Percentiles rank a stretch among this genome's conserved stretches.
phyloP scores from a whole-genome alignment of 2,113 vertebrate species.

The Pao palembangensis region DNA sequence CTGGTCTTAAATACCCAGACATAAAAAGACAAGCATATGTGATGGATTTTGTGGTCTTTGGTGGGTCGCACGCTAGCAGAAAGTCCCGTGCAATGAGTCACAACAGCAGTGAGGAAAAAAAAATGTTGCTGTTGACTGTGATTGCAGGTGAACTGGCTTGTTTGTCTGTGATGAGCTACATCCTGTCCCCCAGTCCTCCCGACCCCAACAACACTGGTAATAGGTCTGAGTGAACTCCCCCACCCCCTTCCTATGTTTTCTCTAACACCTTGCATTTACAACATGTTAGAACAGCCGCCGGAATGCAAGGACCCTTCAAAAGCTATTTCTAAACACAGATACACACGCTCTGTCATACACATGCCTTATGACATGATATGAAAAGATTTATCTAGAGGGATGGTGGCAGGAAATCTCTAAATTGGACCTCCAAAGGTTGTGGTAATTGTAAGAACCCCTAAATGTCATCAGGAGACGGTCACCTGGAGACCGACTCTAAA shows the following conservation, averaged over 20 bases:
- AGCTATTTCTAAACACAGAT: conserved; percentile 50
- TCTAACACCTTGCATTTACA: conserved; percentile 75
- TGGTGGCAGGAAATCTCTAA: conserved; percentile 41
- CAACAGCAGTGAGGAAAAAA: neutral
- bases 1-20: too few species aligned
- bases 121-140: neutral
- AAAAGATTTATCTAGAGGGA: conserved; percentile 26
- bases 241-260: conserved; percentile 57
- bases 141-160: conserved; percentile 40
- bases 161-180: conserved; percentile 41
- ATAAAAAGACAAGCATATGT: neutral
- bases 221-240: conserved; percentile 52
- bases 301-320: conserved; percentile 81
- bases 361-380: conserved; percentile 33
- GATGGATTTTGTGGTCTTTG: neutral
- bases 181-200: conserved; percentile 12
- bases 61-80: neutral
- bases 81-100: neutral
- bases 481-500: conserved; percentile 21
- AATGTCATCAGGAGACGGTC: conserved; percentile 62
- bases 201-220: conserved; percentile 19
- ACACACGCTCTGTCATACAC: conserved; percentile 19
- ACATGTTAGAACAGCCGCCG: conserved; percentile 92
- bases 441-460: conserved; percentile 53
- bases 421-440: conserved; percentile 27